phyloP scores from a whole-genome alignment of 1,140 invertebrate genomes.

The Penaeus japonicus region DNA sequence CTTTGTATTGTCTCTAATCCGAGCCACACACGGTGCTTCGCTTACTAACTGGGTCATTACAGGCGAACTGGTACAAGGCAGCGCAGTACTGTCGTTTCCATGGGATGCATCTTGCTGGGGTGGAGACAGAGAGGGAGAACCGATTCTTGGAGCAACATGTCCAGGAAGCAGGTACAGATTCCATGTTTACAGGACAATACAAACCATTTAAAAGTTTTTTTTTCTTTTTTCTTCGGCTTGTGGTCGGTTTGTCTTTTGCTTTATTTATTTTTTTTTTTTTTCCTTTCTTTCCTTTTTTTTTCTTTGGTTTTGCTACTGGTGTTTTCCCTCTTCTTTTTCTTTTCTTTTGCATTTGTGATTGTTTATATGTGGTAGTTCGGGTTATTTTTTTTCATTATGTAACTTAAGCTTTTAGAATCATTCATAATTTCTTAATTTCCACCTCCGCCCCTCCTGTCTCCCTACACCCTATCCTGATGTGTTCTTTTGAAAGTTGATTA shows the following conservation, averaged over 20 bases:
- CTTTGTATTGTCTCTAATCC: background rate
- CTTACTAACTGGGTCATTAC: slow-evolving; percentile 60
- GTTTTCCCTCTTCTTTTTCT: no score
- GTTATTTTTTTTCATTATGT: no score
- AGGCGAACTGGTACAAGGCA: slow-evolving; percentile 92
- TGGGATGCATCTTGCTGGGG: slow-evolving; percentile 89
- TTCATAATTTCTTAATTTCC: no score
- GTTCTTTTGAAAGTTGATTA: no score
- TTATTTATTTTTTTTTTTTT: background rate
- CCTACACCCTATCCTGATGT: no score
- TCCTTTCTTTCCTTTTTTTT: no score
- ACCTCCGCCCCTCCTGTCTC: no score
- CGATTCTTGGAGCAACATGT: slow-evolving; percentile 85
- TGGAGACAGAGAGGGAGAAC: slow-evolving; percentile 87
- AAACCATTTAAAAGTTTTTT: background rate
- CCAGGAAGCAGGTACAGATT: slow-evolving; percentile 75
- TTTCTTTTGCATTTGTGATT: no score
- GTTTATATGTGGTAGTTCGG: no score
- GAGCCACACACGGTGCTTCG: background rate
- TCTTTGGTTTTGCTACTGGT: no score
- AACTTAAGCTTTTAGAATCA: no score
- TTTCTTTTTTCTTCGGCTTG: background rate
- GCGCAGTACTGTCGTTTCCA: slow-evolving; percentile 91
- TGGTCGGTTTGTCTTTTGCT: no score
- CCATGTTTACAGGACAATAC: background rate